phyloP scores from a whole-genome alignment of 2,888 invertebrate species.

The Drosophila anomalata region DNA sequence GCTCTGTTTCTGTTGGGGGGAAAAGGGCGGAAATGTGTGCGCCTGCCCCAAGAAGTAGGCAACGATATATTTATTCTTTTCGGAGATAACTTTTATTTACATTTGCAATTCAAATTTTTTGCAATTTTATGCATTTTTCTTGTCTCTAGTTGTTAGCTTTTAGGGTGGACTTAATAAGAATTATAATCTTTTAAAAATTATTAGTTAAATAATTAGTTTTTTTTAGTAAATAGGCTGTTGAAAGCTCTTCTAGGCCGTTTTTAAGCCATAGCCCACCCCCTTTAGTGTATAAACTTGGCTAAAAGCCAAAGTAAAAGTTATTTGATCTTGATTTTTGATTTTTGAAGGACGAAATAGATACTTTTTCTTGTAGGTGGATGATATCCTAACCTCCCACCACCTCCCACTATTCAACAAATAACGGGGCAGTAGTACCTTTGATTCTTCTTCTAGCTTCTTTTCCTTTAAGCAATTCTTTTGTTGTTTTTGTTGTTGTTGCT shows the following conservation, averaged over 20 bases:
- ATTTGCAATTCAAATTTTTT: neutral
- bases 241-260: neutral
- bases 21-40: conserved; percentile 5
- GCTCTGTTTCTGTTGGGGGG: neutral
- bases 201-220: neutral
- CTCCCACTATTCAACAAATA: neutral
- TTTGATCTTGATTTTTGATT: conserved; percentile 18
- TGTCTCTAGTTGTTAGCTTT: neutral
- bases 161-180: neutral
- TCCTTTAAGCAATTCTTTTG: conserved; percentile 11
- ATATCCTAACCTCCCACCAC: neutral
- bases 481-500: conserved; percentile 44
- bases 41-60: conserved; percentile 9
- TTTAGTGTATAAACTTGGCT: neutral
- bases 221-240: neutral
- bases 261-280: neutral
- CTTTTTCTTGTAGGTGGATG: neutral
- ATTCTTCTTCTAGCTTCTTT: neutral
- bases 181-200: too few species aligned
- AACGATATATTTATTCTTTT: neutral
- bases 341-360: conserved; percentile 30
- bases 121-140: neutral
- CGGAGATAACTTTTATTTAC: neutral
- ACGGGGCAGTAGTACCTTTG: conserved; percentile 1
- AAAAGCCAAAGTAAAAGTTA: neutral